Conservation (phyloP, 2,797 vertebrate genomes). For the Tachyglossus aculeatus region DNA sequence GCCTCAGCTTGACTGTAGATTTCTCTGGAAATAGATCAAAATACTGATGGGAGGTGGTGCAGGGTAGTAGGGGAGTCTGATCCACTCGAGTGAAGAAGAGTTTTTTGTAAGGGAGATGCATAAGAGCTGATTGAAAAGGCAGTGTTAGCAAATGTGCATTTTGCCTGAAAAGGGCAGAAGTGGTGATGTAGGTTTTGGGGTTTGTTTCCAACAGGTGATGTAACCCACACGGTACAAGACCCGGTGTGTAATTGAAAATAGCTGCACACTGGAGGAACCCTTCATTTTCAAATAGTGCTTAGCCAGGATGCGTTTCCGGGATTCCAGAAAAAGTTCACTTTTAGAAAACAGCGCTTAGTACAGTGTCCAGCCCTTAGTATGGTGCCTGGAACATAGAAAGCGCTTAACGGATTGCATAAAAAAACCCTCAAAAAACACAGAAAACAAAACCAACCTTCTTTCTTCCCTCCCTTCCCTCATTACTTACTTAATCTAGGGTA, state of each 20-base stretch:
- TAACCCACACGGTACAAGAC: background rate
- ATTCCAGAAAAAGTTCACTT: conserved; percentile 1
- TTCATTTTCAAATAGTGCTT: too few species aligned
- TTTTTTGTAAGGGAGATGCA: background rate
- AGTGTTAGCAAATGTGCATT: background rate
- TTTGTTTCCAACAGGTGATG: conserved; percentile 7
- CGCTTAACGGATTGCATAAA: too few species aligned
- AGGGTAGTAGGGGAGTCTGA: too few species aligned
- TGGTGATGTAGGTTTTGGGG: conserved; percentile 7
- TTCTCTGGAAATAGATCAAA: conserved; percentile 1
- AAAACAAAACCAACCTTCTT: too few species aligned
- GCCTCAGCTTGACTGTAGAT: background rate
- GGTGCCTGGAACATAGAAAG: too few species aligned
- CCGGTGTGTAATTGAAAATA: background rate
- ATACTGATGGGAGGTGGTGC: conserved; percentile 16
- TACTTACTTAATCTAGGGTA: background rate
- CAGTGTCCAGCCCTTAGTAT: too few species aligned
- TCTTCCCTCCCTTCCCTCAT: conserved; percentile 2
- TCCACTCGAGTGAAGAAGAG: conserved; percentile 8
- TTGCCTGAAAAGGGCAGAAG: conserved; percentile 4
- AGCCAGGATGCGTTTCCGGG: too few species aligned
- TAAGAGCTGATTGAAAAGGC: conserved; percentile 4
- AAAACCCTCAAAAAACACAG: too few species aligned
- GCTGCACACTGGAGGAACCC: background rate
- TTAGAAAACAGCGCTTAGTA: background rate